Base-by-base conservation (phyloP, 2,113 vertebrate genomes). In the Bettongia penicillata region DNA sequence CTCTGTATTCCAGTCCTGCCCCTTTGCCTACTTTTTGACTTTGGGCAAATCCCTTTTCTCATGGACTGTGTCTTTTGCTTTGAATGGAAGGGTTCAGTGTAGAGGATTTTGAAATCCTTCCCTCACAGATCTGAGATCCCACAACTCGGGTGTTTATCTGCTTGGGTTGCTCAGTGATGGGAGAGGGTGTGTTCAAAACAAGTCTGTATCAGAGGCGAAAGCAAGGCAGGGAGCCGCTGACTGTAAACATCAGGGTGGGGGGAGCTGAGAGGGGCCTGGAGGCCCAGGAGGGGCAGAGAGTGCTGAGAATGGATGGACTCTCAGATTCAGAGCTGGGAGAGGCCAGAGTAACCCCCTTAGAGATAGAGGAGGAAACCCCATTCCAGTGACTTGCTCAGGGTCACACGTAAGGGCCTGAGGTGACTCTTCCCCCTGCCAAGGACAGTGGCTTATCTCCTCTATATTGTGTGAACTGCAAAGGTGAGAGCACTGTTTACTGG, bases 341-440 rank as follows among this genome's bases (percentile, higher is more conserved):
- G 61, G 61, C 61, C 25, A 26, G 53, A 26, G 25, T 5, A 26
- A 61, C 28, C 57, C 55, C 28, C 28, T n/a, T 28, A 22, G 5
- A 7, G 16, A n/a, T 5, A 8, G 68, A 19, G n/a, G 37, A n/a
- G 37, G 68, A 43, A 19, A 8, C 37, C 0, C 1, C 0, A 28
- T n/a, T n/a, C n/a, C 31, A 77, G 68, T 77, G 68, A 8, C 37
- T 19, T 19, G 37, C 16, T 28, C 16, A 19, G 61, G 68, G 37
- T n/a, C 37, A 19, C 37, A n/a, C 0, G 19, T 10, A 7, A 84
- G 68, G 19, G 16, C 16, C 68, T 7, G 6, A n/a, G 37, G 68
- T 77, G 68, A 37, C 6, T 84, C 37, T 43, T 37, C 68, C n/a
- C 68, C 37, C 14, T 43, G 37, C 0, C 26, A 31, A 61, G 9